A percentile compares a stretch with the other conserved stretches of the same genome.
These are phyloP conservation scores for Incurvaria masculella DNA, from an alignment of 2,888 invertebrate species.

Conservation along the genomic window DNA sequence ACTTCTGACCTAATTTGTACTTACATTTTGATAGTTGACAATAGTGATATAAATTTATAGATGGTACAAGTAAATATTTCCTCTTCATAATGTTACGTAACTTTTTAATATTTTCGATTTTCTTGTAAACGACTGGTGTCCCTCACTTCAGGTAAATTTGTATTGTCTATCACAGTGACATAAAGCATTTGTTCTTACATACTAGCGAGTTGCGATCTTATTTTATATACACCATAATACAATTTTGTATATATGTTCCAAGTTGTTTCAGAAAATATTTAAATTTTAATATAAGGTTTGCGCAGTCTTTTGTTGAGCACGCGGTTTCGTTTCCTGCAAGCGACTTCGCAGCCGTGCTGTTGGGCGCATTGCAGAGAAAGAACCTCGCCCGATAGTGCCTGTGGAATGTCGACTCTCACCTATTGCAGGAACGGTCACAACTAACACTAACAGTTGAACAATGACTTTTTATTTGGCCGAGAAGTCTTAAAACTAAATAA, in stretches of 20 bases:
- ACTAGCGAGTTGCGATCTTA: constrained; percentile 54
- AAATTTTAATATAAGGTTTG: constrained; percentile 35
- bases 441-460: background rate
- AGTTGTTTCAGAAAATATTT: constrained; percentile 52
- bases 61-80: background rate
- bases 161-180: constrained; percentile 53
- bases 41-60: background rate
- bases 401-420: constrained; percentile 38
- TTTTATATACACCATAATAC: constrained; percentile 50
- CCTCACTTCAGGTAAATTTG: constrained; percentile 38
- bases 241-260: constrained; percentile 38
- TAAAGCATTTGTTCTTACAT: constrained; percentile 56
- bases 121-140: constrained; percentile 24
- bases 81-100: background rate
- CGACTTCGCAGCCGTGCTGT: background rate
- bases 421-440: background rate
- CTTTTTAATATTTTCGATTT: background rate
- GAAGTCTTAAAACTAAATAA: background rate
- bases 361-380: constrained; percentile 20
- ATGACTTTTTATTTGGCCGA: background rate
- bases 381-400: constrained; percentile 48
- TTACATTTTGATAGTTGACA: background rate
- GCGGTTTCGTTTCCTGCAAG: background rate
- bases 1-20: background rate
- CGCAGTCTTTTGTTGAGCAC: constrained; percentile 40